Evolutionary conservation across 2,113 vertebrate genomes (phyloP).

Genomic region (Aix galericulata): DNA sequence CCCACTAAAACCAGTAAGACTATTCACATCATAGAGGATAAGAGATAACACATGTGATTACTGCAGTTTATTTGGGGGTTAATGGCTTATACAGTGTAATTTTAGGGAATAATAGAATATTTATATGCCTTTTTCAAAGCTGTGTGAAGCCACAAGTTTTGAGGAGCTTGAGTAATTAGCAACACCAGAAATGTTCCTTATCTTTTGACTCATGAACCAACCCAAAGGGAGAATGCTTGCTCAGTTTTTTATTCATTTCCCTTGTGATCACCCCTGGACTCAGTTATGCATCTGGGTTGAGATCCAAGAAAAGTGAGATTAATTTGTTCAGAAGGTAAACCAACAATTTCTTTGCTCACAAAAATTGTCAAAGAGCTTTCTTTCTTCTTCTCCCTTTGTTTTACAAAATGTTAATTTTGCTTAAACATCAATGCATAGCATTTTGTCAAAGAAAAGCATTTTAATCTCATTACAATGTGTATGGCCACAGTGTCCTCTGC

Average conservation of each 20-base stretch:
- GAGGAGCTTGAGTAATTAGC: neutral
- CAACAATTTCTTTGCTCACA: neutral
- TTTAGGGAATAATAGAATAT: neutral
- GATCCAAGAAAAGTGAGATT: neutral
- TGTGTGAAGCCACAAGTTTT: neutral
- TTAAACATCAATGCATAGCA: neutral
- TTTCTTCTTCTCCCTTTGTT: neutral
- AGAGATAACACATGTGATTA: neutral
- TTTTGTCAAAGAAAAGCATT: neutral
- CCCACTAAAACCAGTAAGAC: neutral
- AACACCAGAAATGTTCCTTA: neutral
- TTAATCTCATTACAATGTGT: neutral
- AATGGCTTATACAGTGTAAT: neutral
- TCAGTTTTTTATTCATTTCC: neutral
- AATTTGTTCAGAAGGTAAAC: neutral
- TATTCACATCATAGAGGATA: neutral
- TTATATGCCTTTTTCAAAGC: neutral
- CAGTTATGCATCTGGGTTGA: neutral
- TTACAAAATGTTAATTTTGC: neutral
- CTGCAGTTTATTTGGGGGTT: neutral
- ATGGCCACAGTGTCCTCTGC: too few species aligned
- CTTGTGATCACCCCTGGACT: neutral
- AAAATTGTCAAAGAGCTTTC: neutral
- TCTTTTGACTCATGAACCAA: neutral
- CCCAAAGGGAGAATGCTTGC: rapidly evolving